Percentiles rank a stretch among this genome's conserved stretches.
phyloP scores from a whole-genome alignment of 2,888 invertebrate species.

The Lithosia quadra region DNA sequence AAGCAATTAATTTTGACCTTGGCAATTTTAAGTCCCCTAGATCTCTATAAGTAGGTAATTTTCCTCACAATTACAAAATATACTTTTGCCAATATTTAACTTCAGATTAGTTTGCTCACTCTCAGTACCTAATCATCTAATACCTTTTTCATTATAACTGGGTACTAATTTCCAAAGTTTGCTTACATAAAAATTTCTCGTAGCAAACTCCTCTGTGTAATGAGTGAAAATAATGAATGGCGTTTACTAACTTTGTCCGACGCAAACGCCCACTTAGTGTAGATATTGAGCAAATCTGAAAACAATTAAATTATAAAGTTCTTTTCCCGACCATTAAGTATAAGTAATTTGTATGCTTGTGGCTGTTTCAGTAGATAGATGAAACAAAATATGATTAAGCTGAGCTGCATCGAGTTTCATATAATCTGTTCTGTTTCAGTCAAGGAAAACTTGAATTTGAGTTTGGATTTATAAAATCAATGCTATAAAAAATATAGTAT shows the following conservation, averaged over 20 bases:
- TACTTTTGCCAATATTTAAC: background rate
- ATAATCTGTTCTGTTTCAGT: conserved; percentile 1
- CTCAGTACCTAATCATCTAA: background rate
- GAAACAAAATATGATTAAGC: conserved; percentile 1
- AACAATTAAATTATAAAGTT: conserved; percentile 19
- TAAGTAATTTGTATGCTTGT: background rate
- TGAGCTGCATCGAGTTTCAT: background rate
- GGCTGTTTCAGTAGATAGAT: background rate
- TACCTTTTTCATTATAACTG: background rate
- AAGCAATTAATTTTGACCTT: background rate
- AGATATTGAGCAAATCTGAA: conserved; percentile 11
- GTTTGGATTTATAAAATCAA: no score
- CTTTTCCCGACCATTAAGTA: background rate
- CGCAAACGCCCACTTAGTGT: conserved; percentile 17
- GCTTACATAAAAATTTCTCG: conserved; percentile 9
- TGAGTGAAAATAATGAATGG: conserved; percentile 25
- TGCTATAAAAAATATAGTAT: no score
- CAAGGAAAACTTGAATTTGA: background rate
- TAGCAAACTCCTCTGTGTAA: conserved; percentile 20
- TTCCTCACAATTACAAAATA: background rate
- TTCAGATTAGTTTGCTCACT: background rate
- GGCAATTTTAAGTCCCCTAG: background rate
- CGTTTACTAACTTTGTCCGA: background rate
- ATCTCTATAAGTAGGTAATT: background rate
- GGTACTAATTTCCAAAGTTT: background rate